Base-by-base conservation (phyloP, 2,888 invertebrate genomes). In the Epirrhoe alternata region DNA sequence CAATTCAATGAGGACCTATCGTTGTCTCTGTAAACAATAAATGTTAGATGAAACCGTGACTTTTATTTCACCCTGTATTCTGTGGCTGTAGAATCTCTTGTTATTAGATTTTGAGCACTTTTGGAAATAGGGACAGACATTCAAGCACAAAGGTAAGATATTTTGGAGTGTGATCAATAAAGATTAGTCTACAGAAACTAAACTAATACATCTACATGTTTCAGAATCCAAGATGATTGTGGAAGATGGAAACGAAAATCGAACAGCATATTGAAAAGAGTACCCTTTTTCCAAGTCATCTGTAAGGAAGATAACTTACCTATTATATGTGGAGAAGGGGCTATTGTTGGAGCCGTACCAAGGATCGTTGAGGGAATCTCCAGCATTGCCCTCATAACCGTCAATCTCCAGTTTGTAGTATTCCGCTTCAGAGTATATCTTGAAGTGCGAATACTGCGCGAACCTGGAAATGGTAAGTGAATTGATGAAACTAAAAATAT, bases 331-430 rank as follows among this genome's bases (percentile, higher is more conserved):
- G 6, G 98, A 98, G 94, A 98, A 98, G 47, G 98, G 98, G 86
- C 97, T 97, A 89, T 98, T 97, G 87, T 98, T 98, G 70, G 97
- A 97, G 54, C 98, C 98, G 83, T 98, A 98, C 98, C 98, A 98
- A 12, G 98, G 98, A 90, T 98, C 98, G 86, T 98, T 98, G 56
- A 98, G 93, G 0, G 98, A 97, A 87, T 98, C 98, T 0, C 98
- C 98, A 0, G 97, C 98, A 79, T 96, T 97, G 31, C 98, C 98
- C 86, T 97, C 97, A 82, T 98, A 98, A 2, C 98, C 97, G 77
- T 98, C 98, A 70, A 98, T 97, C 90, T 98, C 98, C 74, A 98
- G 90, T 86, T 98, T 97, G 87, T 98, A 98, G 87, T 97, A 97
- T 89, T 98, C 98, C 55, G 95, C 96, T 92, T 98, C 98, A 0